phyloP scores from a whole-genome alignment of 2,797 vertebrate genomes.

The Pampus argenteus region DNA sequence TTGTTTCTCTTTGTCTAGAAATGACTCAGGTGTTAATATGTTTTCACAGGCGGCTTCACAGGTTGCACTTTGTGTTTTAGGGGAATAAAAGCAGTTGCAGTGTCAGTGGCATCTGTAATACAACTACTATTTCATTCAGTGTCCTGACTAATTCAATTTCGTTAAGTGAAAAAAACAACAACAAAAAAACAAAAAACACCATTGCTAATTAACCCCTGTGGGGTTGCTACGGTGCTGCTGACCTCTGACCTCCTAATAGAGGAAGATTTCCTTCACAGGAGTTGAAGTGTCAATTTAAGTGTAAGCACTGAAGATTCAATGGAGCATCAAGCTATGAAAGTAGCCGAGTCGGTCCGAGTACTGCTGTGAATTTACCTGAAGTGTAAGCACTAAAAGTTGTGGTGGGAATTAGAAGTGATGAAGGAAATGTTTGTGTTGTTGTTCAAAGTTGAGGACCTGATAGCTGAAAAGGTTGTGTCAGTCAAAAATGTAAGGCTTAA shows the following conservation, averaged over 20 bases:
- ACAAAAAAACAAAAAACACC: too few species aligned
- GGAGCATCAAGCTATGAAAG: background rate
- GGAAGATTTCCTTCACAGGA: background rate
- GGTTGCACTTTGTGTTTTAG: too few species aligned
- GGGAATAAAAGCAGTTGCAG: background rate
- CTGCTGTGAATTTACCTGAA: background rate
- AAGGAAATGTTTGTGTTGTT: too few species aligned
- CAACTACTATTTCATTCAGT: too few species aligned
- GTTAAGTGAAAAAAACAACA: too few species aligned
- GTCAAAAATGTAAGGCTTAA: too few species aligned
- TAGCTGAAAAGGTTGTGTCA: too few species aligned
- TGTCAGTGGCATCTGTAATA: background rate
- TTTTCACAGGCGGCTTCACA: background rate
- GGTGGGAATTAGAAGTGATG: too few species aligned
- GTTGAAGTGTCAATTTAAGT: too few species aligned
- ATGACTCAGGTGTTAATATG: conserved; percentile 43
- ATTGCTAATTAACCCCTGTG: background rate
- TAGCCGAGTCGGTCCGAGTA: background rate
- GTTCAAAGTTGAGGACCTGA: too few species aligned
- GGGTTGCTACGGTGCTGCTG: background rate
- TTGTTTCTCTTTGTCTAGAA: conserved; percentile 31
- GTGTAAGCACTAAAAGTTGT: background rate
- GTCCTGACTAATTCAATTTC: background rate
- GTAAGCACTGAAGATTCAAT: background rate
- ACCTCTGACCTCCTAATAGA: background rate